These are phyloP conservation scores for Pycnomerus fuliginosus DNA, from an alignment of 2,888 invertebrate species.

Conservation along the genomic window DNA sequence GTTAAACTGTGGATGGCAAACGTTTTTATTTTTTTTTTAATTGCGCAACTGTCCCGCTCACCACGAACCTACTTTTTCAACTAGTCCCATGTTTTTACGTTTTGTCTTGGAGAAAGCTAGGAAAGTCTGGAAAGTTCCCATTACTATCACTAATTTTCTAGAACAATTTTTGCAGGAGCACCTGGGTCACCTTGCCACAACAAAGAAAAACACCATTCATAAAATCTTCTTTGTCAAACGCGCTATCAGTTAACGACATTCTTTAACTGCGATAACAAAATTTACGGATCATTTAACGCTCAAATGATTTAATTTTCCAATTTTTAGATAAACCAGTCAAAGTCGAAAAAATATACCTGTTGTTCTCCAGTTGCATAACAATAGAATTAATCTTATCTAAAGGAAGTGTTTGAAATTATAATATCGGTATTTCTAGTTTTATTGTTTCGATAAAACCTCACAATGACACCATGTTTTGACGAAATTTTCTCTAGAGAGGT, in stretches of 20 bases:
- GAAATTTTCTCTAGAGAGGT: too few species aligned
- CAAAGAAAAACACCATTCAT: background rate
- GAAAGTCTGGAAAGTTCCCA: constrained; percentile 35
- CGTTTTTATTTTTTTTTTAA: constrained; percentile 10
- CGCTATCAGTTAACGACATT: too few species aligned
- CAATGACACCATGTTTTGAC: too few species aligned
- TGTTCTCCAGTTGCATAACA: constrained; percentile 23
- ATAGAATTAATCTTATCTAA: constrained; percentile 23
- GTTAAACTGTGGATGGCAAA: constrained; percentile 15
- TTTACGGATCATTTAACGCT: background rate
- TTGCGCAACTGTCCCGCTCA: constrained; percentile 22
- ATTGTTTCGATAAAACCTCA: background rate
- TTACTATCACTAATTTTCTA: constrained; percentile 35
- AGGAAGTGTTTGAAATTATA: constrained; percentile 15
- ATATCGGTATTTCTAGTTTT: background rate
- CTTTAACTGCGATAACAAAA: background rate
- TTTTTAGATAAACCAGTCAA: background rate
- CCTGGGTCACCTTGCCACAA: constrained; percentile 9
- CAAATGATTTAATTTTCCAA: background rate
- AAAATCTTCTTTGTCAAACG: constrained; percentile 1
- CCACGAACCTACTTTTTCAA: constrained; percentile 35
- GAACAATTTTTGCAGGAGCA: constrained; percentile 24
- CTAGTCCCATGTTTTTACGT: constrained; percentile 24
- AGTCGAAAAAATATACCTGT: background rate
- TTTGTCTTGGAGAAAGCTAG: constrained; percentile 35